A percentile compares a stretch with the other conserved stretches of the same genome.
Evolutionary conservation across 2,113 vertebrate species (phyloP).

Genomic region (Rhabdomys dilectus): DNA sequence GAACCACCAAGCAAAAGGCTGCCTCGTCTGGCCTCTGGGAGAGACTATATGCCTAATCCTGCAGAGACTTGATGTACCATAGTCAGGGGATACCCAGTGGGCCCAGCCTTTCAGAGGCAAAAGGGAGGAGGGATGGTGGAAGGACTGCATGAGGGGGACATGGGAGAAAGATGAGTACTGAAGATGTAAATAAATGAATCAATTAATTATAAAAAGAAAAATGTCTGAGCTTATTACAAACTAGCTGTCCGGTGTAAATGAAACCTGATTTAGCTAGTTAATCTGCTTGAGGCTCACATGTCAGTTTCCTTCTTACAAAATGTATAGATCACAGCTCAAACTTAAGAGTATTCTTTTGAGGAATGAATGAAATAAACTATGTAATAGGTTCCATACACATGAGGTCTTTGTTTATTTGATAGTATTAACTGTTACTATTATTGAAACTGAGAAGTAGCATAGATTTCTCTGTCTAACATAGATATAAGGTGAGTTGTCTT

Average conservation of each 20-base stretch:
- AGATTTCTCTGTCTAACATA: not conserved
- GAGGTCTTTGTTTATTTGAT: not conserved
- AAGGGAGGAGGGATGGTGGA: too few species aligned
- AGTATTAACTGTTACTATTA: not conserved
- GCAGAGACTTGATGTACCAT: too few species aligned
- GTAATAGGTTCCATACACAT: not conserved
- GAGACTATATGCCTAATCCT: too few species aligned
- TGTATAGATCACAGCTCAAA: not conserved
- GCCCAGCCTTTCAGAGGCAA: too few species aligned
- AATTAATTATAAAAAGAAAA: not conserved
- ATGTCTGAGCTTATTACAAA: not conserved
- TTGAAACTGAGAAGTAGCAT: too few species aligned
- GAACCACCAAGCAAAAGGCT: too few species aligned
- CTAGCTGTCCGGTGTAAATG: not conserved
- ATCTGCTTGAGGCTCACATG: not conserved
- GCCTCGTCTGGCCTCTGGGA: too few species aligned
- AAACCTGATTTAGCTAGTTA: not conserved
- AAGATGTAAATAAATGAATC: not conserved
- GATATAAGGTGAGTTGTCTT: not conserved
- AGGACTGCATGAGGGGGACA: too few species aligned
- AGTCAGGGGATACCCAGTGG: too few species aligned
- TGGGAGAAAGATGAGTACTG: too few species aligned
- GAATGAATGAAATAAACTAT: not conserved
- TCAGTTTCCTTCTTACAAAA: not conserved
- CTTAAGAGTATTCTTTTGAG: not conserved